phyloP scores from a whole-genome alignment of 1,140 invertebrate species.

The Bombus waltoni region DNA sequence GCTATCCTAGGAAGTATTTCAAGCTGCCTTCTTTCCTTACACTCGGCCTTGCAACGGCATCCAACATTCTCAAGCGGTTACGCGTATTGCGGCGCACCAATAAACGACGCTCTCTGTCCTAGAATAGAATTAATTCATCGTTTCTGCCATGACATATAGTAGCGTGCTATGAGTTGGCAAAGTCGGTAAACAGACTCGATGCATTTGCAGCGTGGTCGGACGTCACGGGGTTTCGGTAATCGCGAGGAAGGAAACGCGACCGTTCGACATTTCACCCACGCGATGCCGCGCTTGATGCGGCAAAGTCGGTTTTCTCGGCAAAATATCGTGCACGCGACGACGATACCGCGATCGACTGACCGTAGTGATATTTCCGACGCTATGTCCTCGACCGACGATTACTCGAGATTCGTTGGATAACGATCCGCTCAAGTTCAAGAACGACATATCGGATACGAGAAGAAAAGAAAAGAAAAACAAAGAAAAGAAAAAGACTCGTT shows the following conservation, averaged over 20 bases:
- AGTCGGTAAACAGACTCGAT: slow-evolving; percentile 3
- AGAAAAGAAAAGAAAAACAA: too few species aligned
- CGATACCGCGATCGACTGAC: slow-evolving; percentile 32
- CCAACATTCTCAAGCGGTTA: slow-evolving; percentile 17
- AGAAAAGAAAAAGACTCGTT: too few species aligned
- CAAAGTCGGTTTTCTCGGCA: slow-evolving; percentile 12
- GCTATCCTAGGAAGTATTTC: slow-evolving; percentile 12
- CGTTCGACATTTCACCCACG: slow-evolving; percentile 66
- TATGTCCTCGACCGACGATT: slow-evolving; percentile 32
- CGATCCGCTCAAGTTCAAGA: slow-evolving; percentile 51
- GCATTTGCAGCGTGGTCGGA: slow-evolving; percentile 11
- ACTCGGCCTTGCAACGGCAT: slow-evolving; percentile 10
- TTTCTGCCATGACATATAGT: slow-evolving; percentile 4
- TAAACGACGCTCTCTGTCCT: slow-evolving; percentile 2
- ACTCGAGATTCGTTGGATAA: slow-evolving; percentile 1
- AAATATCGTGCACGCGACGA: slow-evolving; percentile 14
- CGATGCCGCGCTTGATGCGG: neutral
- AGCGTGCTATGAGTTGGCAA: slow-evolving; percentile 10
- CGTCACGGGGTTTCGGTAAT: slow-evolving; percentile 48
- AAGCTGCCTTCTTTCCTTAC: slow-evolving; percentile 6
- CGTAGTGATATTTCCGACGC: slow-evolving; percentile 46
- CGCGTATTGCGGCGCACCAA: slow-evolving; percentile 14
- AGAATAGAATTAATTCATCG: slow-evolving; percentile 41
- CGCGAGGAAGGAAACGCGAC: slow-evolving; percentile 18
- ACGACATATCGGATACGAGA: neutral